phyloP scores from a whole-genome alignment of 1,140 invertebrate species.

The Drosophila sucinea region DNA sequence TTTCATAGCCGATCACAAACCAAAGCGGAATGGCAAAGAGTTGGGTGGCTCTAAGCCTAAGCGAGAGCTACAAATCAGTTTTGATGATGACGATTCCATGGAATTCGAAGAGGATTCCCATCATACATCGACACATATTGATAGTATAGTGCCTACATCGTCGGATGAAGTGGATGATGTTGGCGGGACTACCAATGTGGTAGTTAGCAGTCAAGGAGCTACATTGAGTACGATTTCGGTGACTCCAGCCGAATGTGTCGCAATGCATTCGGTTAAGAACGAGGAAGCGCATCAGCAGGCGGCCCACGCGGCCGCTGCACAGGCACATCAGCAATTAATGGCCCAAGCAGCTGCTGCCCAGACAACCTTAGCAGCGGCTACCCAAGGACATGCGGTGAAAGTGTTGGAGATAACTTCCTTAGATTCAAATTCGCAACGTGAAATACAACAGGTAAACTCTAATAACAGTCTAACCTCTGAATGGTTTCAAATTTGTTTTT shows the following conservation, averaged over 20 bases:
- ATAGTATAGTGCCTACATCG: slow-evolving; percentile 48
- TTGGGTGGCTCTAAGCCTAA: slow-evolving; percentile 56
- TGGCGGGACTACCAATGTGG: slow-evolving; percentile 45
- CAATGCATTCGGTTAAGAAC: slow-evolving; percentile 56
- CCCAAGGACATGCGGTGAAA: slow-evolving; percentile 70
- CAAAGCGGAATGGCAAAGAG: slow-evolving; percentile 62
- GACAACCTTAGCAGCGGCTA: slow-evolving; percentile 45
- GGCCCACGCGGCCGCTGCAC: slow-evolving; percentile 48
- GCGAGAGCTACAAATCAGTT: slow-evolving; percentile 59
- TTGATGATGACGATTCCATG: slow-evolving; percentile 77
- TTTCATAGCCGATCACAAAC: slow-evolving; percentile 79
- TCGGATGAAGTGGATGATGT: slow-evolving; percentile 52
- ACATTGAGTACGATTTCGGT: slow-evolving; percentile 71
- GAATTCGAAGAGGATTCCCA: slow-evolving; percentile 74
- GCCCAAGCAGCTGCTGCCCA: slow-evolving; percentile 63
- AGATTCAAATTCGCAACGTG: slow-evolving; percentile 77
- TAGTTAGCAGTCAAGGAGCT: slow-evolving; percentile 63
- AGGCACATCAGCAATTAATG: slow-evolving; percentile 66
- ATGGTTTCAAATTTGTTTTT: not conserved
- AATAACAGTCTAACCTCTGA: no score
- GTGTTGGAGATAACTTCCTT: slow-evolving; percentile 78
- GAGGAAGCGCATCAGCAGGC: slow-evolving; percentile 54
- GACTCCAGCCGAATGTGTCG: slow-evolving; percentile 69
- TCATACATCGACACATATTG: slow-evolving; percentile 55
- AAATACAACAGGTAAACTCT: slow-evolving; percentile 73